These are phyloP conservation scores for Sussaba pulchella DNA, from an alignment of 2,888 invertebrate species.

Conservation along the genomic window DNA sequence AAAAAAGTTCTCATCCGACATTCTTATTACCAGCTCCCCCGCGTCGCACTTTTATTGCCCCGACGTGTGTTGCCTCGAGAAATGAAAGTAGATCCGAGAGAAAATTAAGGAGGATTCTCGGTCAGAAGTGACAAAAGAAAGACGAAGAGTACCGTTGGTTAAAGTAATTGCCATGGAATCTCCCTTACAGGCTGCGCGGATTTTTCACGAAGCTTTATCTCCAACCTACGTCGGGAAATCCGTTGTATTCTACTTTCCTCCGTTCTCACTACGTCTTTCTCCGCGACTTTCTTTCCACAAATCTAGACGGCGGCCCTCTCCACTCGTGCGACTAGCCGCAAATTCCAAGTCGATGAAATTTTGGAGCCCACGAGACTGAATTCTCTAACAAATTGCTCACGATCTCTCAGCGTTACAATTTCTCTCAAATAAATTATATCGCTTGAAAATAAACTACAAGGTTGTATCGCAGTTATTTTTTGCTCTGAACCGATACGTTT, in stretches of 20 bases:
- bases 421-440: too few relatives aligned
- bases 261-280: conserved; percentile 24
- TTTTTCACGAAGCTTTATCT: conserved; percentile 68
- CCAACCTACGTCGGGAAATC: conserved; percentile 66
- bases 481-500: neutral
- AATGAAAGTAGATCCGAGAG: conserved; percentile 39
- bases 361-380: conserved; percentile 21
- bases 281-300: conserved; percentile 1
- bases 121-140: conserved; percentile 24
- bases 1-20: conserved; percentile 33
- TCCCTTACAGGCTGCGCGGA: conserved; percentile 56
- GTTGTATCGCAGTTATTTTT: too few relatives aligned
- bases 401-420: neutral
- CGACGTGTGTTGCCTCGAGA: conserved; percentile 44
- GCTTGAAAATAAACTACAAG: too few relatives aligned
- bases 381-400: conserved; percentile 2
- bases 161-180: conserved; percentile 33
- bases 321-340: conserved; percentile 35
- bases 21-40: conserved; percentile 45
- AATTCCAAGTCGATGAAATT: conserved; percentile 24
- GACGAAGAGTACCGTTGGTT: conserved; percentile 14
- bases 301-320: conserved; percentile 32
- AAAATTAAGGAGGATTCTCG: conserved; percentile 31
- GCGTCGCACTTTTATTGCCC: conserved; percentile 62
- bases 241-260: conserved; percentile 61